Conservation (phyloP, 2,888 invertebrate species). For the Choreutis nemorana region DNA sequence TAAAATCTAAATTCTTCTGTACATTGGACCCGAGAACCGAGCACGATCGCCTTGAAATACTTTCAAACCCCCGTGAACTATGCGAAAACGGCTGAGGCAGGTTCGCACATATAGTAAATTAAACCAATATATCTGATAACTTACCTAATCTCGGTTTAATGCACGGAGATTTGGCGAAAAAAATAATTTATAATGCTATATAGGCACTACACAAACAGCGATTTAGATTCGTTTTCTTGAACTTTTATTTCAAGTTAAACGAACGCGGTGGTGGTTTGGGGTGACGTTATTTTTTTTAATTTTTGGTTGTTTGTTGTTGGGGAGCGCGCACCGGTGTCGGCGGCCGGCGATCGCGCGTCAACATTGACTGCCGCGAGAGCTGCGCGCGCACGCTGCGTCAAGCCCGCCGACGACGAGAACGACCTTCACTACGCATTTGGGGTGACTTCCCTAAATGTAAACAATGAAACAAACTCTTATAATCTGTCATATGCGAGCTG, state of each 20-base stretch:
- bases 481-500: too few species aligned
- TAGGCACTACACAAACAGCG: constrained; percentile 15
- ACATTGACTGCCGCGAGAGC: constrained; percentile 15
- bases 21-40: constrained; percentile 33
- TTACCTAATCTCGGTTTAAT: constrained; percentile 29
- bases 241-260: constrained; percentile 17
- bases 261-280: constrained; percentile 13
- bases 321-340: constrained; percentile 5
- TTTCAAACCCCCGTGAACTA: constrained; percentile 55
- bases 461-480: too few species aligned
- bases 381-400: constrained; percentile 20
- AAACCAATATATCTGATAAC: constrained; percentile 23
- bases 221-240: constrained; percentile 18
- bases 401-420: too few species aligned
- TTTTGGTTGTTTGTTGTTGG: constrained; percentile 12
- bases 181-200: too few species aligned
- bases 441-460: constrained; percentile 19
- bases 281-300: constrained; percentile 18
- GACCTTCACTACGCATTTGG: constrained; percentile 33
- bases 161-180: constrained; percentile 4
- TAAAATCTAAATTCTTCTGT: too few species aligned
- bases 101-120: constrained; percentile 36
- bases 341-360: constrained; percentile 27
- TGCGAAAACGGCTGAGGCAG: constrained; percentile 43
- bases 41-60: constrained; percentile 64